These are phyloP conservation scores for Danaus melanippus DNA, from an alignment of 1,140 invertebrate species.

Conservation along the genomic window DNA sequence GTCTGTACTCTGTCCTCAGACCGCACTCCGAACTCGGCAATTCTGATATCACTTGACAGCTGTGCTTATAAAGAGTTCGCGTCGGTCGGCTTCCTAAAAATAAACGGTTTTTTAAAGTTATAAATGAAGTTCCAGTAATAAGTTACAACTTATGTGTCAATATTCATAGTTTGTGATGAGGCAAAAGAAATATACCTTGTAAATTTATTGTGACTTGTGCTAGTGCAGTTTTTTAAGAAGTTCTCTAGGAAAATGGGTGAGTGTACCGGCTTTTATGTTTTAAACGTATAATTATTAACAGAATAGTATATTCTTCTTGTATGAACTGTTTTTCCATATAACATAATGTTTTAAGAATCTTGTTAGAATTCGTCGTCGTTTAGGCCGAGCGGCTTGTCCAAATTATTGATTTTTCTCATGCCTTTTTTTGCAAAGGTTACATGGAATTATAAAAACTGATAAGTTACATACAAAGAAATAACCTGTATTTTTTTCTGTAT, in stretches of 20 bases:
- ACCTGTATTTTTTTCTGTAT: no score
- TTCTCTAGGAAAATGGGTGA: conserved; percentile 53
- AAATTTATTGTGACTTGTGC: conserved; percentile 26
- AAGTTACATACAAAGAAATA: no score
- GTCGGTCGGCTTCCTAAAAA: conserved; percentile 5
- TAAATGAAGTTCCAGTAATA: conserved; percentile 6
- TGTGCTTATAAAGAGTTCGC: neutral
- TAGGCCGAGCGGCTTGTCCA: conserved; percentile 25
- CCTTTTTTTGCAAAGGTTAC: conserved; percentile 8
- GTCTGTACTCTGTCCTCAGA: conserved; percentile 1
- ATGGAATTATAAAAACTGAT: no score
- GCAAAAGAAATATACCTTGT: conserved; percentile 31
- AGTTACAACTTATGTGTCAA: conserved; percentile 24
- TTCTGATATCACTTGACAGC: neutral
- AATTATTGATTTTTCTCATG: conserved; percentile 65
- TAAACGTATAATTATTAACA: neutral
- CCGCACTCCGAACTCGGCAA: no score
- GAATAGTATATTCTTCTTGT: no score
- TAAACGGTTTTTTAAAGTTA: neutral
- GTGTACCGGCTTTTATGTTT: conserved; percentile 40
- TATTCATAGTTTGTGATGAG: conserved; percentile 46
- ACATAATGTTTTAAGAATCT: conserved; percentile 9
- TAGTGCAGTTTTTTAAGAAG: conserved; percentile 9
- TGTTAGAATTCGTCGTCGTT: conserved; percentile 8
- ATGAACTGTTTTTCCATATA: no score